Conservation (phyloP, 2,888 invertebrate species). For the Tribolium freemani region DNA sequence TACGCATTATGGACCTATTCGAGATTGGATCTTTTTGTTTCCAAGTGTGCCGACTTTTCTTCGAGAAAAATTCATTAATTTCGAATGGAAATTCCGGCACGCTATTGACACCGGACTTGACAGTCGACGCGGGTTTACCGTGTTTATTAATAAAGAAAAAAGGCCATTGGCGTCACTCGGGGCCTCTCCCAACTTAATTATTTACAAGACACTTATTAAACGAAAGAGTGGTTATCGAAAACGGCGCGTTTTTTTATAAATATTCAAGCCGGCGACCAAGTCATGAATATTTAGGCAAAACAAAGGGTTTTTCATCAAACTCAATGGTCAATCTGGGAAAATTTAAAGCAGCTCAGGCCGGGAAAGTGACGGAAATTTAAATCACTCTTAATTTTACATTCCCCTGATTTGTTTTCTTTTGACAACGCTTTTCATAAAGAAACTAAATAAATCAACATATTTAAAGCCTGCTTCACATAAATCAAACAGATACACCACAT, state of each 20-base stretch:
- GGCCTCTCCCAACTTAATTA: too few relatives aligned
- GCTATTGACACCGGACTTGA: conserved; percentile 17
- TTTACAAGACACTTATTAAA: too few relatives aligned
- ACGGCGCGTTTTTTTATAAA: not conserved
- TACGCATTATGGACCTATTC: conserved; percentile 14
- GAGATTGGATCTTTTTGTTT: conserved; percentile 21
- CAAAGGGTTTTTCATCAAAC: conserved; percentile 12
- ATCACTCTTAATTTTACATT: conserved; percentile 5
- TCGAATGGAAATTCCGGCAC: conserved; percentile 8
- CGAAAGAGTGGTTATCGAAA: too few relatives aligned
- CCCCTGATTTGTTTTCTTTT: conserved; percentile 13
- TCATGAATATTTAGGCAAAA: conserved; percentile 23
- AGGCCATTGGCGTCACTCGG: too few relatives aligned
- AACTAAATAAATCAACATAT: not conserved
- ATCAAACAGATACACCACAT: not conserved
- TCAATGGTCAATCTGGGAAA: not conserved
- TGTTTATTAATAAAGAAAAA: conserved; percentile 23
- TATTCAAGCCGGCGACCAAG: not conserved
- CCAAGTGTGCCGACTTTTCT: not conserved
- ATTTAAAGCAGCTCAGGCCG: not conserved
- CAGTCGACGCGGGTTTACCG: conserved; percentile 3
- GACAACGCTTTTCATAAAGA: not conserved
- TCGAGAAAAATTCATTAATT: not conserved
- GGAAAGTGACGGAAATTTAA: not conserved
- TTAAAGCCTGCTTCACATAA: not conserved